Conservation (phyloP, 2,113 vertebrate genomes). For the Clarias batrachus region DNA sequence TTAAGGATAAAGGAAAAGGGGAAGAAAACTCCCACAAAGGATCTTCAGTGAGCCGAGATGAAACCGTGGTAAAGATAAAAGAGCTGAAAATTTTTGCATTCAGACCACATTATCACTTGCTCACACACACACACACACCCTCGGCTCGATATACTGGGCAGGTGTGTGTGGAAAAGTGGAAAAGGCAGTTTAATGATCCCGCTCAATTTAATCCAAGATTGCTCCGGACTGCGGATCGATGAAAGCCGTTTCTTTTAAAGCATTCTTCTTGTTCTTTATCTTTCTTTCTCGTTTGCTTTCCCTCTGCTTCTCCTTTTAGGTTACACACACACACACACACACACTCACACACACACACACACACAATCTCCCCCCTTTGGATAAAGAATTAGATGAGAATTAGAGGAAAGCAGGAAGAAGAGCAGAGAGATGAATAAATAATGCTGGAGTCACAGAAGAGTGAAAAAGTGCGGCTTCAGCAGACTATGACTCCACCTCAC, state of each 20-base stretch:
- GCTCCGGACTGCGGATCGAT: constrained; percentile 18
- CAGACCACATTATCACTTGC: background rate
- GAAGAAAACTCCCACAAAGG: background rate
- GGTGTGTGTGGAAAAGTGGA: constrained; percentile 38
- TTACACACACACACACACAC: background rate
- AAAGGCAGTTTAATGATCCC: constrained; percentile 46
- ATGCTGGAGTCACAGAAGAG: background rate
- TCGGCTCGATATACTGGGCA: constrained; percentile 25
- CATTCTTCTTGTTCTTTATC: background rate
- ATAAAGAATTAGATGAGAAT: constrained; percentile 14
- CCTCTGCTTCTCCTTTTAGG: background rate
- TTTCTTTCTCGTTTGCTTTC: background rate
- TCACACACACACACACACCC: constrained; percentile 8
- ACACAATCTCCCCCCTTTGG: background rate
- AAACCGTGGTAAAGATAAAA: background rate
- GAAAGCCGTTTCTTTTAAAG: constrained; percentile 8
- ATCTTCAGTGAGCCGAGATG: constrained; percentile 1
- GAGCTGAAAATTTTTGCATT: constrained; percentile 27
- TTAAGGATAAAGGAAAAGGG: background rate
- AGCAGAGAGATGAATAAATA: constrained; percentile 29
- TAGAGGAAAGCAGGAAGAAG: background rate
- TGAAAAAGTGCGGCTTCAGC: constrained; percentile 22
- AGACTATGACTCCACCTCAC: background rate
- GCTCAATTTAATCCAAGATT: constrained; percentile 39
- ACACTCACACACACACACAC: background rate